These are phyloP conservation scores for Pyxicephalus adspersus DNA, from an alignment of 2,113 vertebrate genomes.

Conservation along the genomic window DNA sequence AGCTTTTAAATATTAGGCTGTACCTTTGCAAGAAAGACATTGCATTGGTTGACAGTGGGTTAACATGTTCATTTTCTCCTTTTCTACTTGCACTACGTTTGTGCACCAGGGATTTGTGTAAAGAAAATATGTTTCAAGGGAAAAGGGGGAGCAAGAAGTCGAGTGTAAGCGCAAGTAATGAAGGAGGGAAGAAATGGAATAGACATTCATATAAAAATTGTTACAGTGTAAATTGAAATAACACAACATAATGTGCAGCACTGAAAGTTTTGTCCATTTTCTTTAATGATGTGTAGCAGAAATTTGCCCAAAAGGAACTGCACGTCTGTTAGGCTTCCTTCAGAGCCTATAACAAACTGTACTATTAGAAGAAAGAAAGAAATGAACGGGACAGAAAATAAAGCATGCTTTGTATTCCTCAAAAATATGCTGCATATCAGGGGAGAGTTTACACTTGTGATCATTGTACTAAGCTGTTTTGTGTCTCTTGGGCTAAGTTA, in stretches of 20 bases:
- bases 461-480: conserved; percentile 48
- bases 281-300: conserved; percentile 13
- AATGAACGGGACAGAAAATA: conserved; percentile 28
- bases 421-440: conserved; percentile 22
- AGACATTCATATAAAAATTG: not conserved
- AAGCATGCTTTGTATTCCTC: conserved; percentile 40
- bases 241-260: not conserved
- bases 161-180: no score
- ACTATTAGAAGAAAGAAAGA: conserved; percentile 19
- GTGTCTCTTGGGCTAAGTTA: conserved; percentile 48
- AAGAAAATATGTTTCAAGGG: no score
- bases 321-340: conserved; percentile 23
- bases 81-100: no score
- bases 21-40: no score
- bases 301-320: conserved; percentile 34
- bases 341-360: conserved; percentile 27
- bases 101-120: no score
- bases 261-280: not conserved
- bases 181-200: no score
- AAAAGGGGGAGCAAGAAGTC: no score
- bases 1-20: no score
- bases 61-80: no score
- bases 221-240: not conserved
- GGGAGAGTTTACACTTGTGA: conserved; percentile 46
- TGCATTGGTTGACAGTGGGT: no score